Conservation (phyloP, 2,797 vertebrate genomes). For the Pseudotriccus pelzelni region DNA sequence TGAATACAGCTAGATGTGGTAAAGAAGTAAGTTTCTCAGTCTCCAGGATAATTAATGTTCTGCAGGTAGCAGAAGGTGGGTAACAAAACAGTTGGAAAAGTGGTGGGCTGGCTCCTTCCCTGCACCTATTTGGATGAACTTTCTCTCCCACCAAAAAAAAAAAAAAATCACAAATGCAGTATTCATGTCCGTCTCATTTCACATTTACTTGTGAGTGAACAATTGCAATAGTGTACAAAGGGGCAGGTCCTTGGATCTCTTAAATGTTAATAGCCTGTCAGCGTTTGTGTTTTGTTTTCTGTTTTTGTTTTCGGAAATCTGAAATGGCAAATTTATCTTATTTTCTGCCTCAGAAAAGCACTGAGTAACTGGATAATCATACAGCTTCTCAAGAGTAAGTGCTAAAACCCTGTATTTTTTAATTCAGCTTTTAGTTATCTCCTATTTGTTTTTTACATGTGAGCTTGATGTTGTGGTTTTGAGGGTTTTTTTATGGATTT, state of each 20-base stretch:
- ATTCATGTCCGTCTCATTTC: background rate
- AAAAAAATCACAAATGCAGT: background rate
- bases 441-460: background rate
- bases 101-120: background rate
- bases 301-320: background rate
- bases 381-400: background rate
- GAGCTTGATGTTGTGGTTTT: background rate
- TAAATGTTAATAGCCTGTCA: background rate
- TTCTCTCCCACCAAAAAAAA: rapidly evolving
- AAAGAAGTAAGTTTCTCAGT: background rate
- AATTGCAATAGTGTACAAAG: background rate
- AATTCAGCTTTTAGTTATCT: background rate
- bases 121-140: background rate
- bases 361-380: background rate
- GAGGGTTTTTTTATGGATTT: background rate
- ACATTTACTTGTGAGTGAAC: background rate
- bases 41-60: background rate
- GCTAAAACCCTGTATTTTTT: background rate
- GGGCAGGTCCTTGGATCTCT: background rate
- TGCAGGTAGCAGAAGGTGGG: background rate
- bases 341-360: background rate
- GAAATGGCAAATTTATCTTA: background rate
- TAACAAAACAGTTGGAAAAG: background rate
- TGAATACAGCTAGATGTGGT: background rate
- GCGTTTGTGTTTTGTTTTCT: background rate